phyloP scores from a whole-genome alignment of 2,797 vertebrate species.

The Gymnopithys bicolor region DNA sequence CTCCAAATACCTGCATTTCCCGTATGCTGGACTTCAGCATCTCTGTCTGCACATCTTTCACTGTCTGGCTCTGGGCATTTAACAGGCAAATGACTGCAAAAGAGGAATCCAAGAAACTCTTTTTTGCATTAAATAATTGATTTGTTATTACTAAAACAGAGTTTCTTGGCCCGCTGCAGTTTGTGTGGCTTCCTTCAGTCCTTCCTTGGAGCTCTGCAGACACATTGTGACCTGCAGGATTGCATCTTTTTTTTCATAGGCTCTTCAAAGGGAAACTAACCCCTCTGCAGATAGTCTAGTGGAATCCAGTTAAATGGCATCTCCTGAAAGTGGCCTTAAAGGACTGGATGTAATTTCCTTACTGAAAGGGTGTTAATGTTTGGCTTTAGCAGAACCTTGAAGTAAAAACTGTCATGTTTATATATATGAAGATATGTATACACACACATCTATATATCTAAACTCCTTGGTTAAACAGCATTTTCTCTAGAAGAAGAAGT shows the following conservation, averaged over 20 bases:
- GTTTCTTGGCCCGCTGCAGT: neutral
- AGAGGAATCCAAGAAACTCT: neutral
- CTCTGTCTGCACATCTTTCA: neutral
- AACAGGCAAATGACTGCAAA: neutral
- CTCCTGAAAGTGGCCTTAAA: constrained; percentile 5
- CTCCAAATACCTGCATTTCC: neutral
- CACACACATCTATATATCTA: too few species aligned
- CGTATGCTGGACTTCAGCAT: neutral
- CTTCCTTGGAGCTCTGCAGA: neutral
- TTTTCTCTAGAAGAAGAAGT: neutral
- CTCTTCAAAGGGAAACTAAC: neutral
- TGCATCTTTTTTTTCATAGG: neutral
- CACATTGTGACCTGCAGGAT: neutral
- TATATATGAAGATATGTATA: neutral
- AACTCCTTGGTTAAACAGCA: neutral
- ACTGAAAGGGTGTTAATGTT: neutral
- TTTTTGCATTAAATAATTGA: neutral
- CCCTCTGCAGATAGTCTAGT: neutral
- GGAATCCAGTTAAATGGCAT: neutral
- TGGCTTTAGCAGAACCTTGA: neutral
- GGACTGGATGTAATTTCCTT: neutral
- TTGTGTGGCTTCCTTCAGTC: neutral
- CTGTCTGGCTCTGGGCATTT: neutral
- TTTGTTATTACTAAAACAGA: neutral
- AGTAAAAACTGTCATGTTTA: neutral